Base-by-base conservation (phyloP, 2,113 vertebrate species). In the Rattus rattus region DNA sequence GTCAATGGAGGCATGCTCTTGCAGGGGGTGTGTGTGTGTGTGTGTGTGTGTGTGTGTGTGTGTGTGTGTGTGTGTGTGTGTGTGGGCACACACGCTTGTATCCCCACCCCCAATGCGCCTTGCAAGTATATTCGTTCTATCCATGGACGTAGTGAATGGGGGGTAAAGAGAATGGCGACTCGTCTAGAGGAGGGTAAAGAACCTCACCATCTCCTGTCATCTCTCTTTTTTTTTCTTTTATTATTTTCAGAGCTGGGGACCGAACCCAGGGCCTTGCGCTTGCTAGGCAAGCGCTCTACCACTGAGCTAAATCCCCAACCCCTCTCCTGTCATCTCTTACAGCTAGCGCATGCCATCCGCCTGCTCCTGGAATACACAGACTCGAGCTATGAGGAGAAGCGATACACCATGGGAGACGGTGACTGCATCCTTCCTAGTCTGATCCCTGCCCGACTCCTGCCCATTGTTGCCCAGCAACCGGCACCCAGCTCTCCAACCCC, bases 331-430 rank as follows among this genome's bases (percentile, higher is more conserved):
- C 5, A 0, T 84, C 69, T 79, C 63, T 92, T 30, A 5, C 97
- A 99, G 99, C 97, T 99, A 59, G 98, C 98, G 14, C 99, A 99
- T 72, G 92, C 98, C 4, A 94, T 98, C 94, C 99, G 99, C 22
- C 93, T 99, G 93, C 98, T 99, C 49, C 96, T 99, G 98, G 99
- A 99, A 94, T 99, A 99, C 98, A 99, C 99, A 2, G 98, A 94
- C 54, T 98, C 98, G 0, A 52, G 98, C 33, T 99, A 99, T 73
- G 98, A 99, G 88, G 97, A 99, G 2, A 99, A 99, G 96, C 94
- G 97, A 20, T 99, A 99, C 39, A 24, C 49, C 0, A 97, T 98
- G 59, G 99, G 99, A 1, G 98, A 99, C 88, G 99, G 99, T 99
- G 93, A 95, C 30, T 39, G n/a, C 63, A 56, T 39, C 28, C 20